Base-by-base conservation (phyloP, 2,797 vertebrate species). In the Sebastes iracundus region DNA sequence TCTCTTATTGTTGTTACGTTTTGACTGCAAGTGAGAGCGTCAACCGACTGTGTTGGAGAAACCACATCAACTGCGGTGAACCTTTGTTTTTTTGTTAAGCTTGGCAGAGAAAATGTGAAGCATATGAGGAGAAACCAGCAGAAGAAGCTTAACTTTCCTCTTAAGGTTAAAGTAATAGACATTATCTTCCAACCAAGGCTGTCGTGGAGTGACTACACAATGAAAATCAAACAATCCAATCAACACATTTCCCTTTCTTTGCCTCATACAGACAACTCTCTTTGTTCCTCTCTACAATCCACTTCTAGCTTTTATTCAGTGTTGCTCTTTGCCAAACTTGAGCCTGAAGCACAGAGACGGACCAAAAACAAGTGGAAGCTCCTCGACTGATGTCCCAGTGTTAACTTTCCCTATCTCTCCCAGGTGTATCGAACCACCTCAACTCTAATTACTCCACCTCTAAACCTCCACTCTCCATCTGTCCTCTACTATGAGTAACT, bases 391-490 rank as follows among this genome's bases (percentile, higher is more conserved):
- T 75, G 67, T 72, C 72, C 59, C 20, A 35, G 69, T 70, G 82
- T 84, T 87, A 86, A 91, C 73, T 71, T 16, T 85, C 66, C 66
- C 60, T 79, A 58, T 93, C 72, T 92, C 86, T 91, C 86, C 60
- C 86, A 93, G 90, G 81, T 90, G 79, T 88, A 75, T 75, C 58
- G 35, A 62, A 64, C 80, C 75, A 63, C 49, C 55, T 84, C 56
- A 7, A 59, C 79, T 73, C 59, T 88, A 64, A 83, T 85, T 84
- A 61, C 80, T 84, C 72, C 74, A 28, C 85, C 67, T 85, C 73
- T 91, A 79, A 90, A 86, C 60, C 75, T 82, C 77, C 82, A 35
- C 70, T 72, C 78, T 81, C 67, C 84, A 28, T 83, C 69, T 86
- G 53, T 87, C 79, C 74, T 78, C 85, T 77, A 6, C 74, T 70